These are phyloP conservation scores for Pararge aegeria DNA, from an alignment of 1,140 invertebrate genomes.

Conservation along the genomic window DNA sequence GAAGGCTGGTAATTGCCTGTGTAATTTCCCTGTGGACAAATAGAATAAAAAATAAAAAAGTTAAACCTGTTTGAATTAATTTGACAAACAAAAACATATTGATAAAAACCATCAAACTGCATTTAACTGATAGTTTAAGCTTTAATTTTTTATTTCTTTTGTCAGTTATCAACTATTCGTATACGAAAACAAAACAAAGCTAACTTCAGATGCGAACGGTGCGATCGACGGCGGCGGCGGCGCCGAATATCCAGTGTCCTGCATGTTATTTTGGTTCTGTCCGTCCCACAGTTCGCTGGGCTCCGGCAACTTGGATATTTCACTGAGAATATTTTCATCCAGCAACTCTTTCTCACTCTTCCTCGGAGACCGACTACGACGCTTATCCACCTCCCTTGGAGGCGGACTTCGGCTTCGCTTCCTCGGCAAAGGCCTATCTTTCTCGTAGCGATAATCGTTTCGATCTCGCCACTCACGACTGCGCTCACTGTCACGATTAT, in stretches of 20 bases:
- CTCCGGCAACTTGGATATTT: conserved; percentile 63
- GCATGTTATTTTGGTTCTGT: conserved; percentile 34
- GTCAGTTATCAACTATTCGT: neutral
- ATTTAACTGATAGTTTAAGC: too few species aligned
- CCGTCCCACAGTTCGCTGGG: conserved; percentile 71
- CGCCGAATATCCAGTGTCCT: conserved; percentile 34
- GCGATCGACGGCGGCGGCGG: conserved; percentile 32
- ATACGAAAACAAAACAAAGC: neutral
- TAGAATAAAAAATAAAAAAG: neutral
- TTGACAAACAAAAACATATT: neutral
- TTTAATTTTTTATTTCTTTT: too few species aligned
- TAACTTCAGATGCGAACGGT: conserved; percentile 44
- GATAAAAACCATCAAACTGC: too few species aligned
- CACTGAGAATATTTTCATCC: conserved; percentile 66
- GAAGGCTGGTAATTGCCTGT: conserved; percentile 44
- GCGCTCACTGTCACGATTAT: conserved; percentile 18
- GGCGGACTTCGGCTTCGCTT: conserved; percentile 47
- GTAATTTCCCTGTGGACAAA: conserved; percentile 29
- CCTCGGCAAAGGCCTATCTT: conserved; percentile 28
- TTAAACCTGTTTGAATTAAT: neutral
- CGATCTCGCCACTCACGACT: conserved; percentile 30
- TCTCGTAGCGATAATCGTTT: conserved; percentile 37
- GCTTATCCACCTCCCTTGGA: conserved; percentile 38
- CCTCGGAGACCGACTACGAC: conserved; percentile 50
- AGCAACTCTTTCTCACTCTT: conserved; percentile 60